Percentiles rank a stretch among this genome's conserved stretches.
phyloP scores from a whole-genome alignment of 2,113 vertebrate genomes.

The Charina bottae region DNA sequence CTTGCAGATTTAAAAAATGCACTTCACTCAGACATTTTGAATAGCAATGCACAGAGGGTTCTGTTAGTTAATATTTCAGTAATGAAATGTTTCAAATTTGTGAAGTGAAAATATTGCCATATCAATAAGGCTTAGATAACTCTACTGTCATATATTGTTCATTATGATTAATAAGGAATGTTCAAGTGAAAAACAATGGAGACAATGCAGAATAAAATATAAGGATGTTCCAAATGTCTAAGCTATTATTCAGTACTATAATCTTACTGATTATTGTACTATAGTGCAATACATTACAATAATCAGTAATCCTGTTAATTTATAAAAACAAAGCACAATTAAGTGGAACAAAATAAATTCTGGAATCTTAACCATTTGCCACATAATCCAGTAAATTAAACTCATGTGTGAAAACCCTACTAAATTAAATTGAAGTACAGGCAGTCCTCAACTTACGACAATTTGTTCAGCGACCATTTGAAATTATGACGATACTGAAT shows the following conservation, averaged over 20 bases:
- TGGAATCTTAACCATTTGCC: background rate
- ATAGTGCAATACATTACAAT: background rate
- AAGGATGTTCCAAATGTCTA: background rate
- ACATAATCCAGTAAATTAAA: background rate
- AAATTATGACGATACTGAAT: background rate
- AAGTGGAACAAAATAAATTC: background rate
- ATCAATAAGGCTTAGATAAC: background rate
- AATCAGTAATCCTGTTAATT: background rate
- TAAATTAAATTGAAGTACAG: background rate
- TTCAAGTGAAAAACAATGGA: background rate
- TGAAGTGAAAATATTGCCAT: slow-evolving; percentile 3
- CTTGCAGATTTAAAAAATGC: background rate
- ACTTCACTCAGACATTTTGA: background rate
- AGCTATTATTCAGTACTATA: background rate
- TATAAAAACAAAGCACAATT: background rate
- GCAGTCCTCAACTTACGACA: background rate
- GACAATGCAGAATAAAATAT: background rate
- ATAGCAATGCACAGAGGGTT: background rate
- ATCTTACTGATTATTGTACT: background rate
- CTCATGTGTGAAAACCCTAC: background rate
- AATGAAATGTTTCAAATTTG: slow-evolving; percentile 3
- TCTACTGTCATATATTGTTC: background rate
- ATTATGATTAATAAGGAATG: background rate
- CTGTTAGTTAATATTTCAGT: background rate
- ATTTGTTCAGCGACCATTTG: background rate